A percentile compares a stretch with the other conserved stretches of the same genome.
phyloP scores from a whole-genome alignment of 2,113 vertebrate genomes.

The Oncorhynchus kisutch region DNA sequence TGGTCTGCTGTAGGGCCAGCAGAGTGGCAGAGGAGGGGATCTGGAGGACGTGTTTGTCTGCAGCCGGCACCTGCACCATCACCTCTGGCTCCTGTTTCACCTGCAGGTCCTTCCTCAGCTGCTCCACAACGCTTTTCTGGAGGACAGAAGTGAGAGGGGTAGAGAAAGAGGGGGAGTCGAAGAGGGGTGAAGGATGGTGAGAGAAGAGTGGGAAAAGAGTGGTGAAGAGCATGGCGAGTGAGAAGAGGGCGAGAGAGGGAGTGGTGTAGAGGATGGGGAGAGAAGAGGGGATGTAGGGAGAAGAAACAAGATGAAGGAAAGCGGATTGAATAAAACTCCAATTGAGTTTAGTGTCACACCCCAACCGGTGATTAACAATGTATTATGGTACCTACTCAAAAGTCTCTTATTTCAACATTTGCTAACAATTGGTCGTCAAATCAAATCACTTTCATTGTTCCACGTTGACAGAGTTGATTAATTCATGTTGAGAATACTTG shows the following conservation, averaged over 20 bases:
- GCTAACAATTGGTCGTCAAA: no score
- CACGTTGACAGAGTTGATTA: no score
- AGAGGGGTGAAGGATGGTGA: background rate
- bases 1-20: constrained; percentile 7
- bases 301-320: no score
- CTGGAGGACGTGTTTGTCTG: constrained; percentile 30
- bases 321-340: no score
- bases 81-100: constrained; percentile 77
- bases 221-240: background rate
- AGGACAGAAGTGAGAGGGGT: background rate
- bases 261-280: background rate
- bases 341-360: no score
- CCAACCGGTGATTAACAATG: no score
- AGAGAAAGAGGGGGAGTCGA: background rate
- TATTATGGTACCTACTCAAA: no score
- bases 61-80: constrained; percentile 65
- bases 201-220: background rate
- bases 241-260: background rate
- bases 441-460: no score
- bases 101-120: constrained; percentile 78
- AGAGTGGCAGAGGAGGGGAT: constrained; percentile 14
- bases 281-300: no score
- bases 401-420: no score
- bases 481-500: background rate
- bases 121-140: constrained; percentile 81